Evolutionary conservation across 2,797 vertebrate genomes (phyloP), one percentile per base, ranked within the genome.

Genomic region (Fundulus diaphanus): DNA sequence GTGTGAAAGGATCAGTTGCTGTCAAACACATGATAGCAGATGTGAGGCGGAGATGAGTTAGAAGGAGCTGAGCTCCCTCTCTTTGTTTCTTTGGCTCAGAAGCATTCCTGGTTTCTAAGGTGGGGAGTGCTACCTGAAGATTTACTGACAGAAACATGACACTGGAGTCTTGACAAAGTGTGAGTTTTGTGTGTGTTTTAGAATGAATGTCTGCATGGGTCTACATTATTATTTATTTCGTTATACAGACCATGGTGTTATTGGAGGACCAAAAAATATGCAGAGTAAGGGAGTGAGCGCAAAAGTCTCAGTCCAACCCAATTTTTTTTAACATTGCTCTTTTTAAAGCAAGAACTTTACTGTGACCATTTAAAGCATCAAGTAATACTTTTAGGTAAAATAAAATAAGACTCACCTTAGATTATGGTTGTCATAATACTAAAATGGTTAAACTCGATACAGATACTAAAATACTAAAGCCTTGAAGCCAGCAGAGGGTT

Each of bases 91-190:
- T 74, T 76, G 73, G 71, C 70, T 78, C 77, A 66, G 79, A 75
- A 67, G 74, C 82, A 87, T 91, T 88, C 82, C 82, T 81, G 13
- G 69, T 79, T 80, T 78, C 79, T 73, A 68, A 82, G 74, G 51
- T 61, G 66, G 46, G 16, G 63, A 70, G 82, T 79, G 83, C 70
- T 86, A 87, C 84, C 85, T 90, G 89, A 89, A 84, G 87, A 77
- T 86, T 81, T 48, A 81, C 63, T 90, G 90, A 90, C 84, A 92
- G 85, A 84, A 90, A 81, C 74, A 85, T 86, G 86, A 89, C 82
- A 78, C 49, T 73, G 88, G 84, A 88, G 85, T 89, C 77, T 70
- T 66, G 74, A 80, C 84, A 89, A 90, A 89, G 80, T 77, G 46
- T 70, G 27, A 37, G 63, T 68, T 56, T 44, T 42, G 29, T 31